A percentile compares a stretch with the other conserved stretches of the same genome.
Conservation (phyloP, 2,888 invertebrate genomes). For the Tetropium fuscum region DNA sequence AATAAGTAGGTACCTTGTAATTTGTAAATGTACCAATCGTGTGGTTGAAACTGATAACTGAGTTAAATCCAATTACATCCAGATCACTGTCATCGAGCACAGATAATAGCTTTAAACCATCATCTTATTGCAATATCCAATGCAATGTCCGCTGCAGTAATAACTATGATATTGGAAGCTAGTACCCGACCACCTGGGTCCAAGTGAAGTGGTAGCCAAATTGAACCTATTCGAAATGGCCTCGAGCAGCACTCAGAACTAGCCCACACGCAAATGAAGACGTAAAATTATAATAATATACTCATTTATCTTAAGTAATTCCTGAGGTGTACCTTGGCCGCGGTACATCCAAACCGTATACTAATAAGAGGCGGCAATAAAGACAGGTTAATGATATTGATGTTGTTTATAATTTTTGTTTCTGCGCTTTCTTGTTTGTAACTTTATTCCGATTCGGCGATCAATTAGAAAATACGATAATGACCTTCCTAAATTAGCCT, state of each 20-base stretch:
- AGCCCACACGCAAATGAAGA: slow-evolving; percentile 49
- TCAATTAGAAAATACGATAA: slow-evolving; percentile 16
- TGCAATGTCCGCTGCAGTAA: too few species aligned
- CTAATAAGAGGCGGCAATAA: slow-evolving; percentile 17
- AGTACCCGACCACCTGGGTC: slow-evolving; percentile 12
- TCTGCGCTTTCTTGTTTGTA: slow-evolving; percentile 17
- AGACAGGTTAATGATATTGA: slow-evolving; percentile 24
- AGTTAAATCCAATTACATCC: too few species aligned
- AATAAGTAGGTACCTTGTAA: too few species aligned
- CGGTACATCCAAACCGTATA: slow-evolving; percentile 14
- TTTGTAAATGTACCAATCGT: too few species aligned
- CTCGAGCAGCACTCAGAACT: slow-evolving; percentile 22
- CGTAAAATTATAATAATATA: slow-evolving; percentile 44
- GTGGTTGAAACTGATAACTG: too few species aligned
- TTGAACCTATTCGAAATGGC: slow-evolving; percentile 25
- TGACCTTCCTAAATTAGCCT: slow-evolving; percentile 6
- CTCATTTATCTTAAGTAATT: slow-evolving; percentile 32
- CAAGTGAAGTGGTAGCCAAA: slow-evolving; percentile 24
- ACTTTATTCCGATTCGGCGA: slow-evolving; percentile 19
- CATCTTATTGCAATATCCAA: too few species aligned
- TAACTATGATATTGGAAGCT: slow-evolving; percentile 8
- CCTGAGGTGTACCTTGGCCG: slow-evolving; percentile 9
- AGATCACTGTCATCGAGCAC: too few species aligned
- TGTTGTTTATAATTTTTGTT: slow-evolving; percentile 19
- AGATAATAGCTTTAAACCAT: too few species aligned